Base-by-base conservation (phyloP, 1,140 invertebrate species). In the Drosophila azteca region DNA sequence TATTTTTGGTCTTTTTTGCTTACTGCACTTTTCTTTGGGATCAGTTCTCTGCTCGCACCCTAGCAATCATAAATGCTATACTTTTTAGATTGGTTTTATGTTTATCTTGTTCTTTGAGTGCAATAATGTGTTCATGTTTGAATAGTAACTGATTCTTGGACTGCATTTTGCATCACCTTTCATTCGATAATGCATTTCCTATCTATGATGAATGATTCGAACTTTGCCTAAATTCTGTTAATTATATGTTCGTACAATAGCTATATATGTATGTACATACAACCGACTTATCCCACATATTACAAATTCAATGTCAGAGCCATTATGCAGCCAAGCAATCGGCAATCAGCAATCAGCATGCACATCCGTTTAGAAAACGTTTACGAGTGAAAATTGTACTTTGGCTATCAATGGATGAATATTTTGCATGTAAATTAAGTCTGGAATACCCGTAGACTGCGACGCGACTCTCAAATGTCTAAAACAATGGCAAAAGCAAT, bases 401-500 rank as follows among this genome's bases (percentile, higher is more conserved):
- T 69, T 44, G 39, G 45, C 48, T 80, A 74, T 75, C 62, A 29
- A 44, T 48, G 24, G 24, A 50, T 73, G 46, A 48, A 67, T 4
- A 60, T 67, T 78, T 67, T 78, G 62, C 59, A 44, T 76, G 72
- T 67, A 73, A 78, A 50, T 79, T 52, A 35, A 80, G 35, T 54
- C 49, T 46, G 46, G 39, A 74, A 63, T 20, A 20, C 17, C 1
- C 17, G 17, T 20, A 20, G 17, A 20, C 1, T 20, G 17, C 63
- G 52, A 55, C 50, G 61, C 63, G 51, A 60, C 60, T 57, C n/a
- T n/a, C 2, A 26, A 50, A 26, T 50, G 26, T 60, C 43, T 39
- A 39, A 46, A 74, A 83, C 79, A 83, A 84, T 83, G 76, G 63
- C 53, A 85, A 74, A 84, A 84, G 82, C 77, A 84, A 85, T 84